A percentile compares a stretch with the other conserved stretches of the same genome.
These are phyloP conservation scores for Drosophila bipectinata DNA, from an alignment of 1,140 invertebrate species.

Conservation along the genomic window DNA sequence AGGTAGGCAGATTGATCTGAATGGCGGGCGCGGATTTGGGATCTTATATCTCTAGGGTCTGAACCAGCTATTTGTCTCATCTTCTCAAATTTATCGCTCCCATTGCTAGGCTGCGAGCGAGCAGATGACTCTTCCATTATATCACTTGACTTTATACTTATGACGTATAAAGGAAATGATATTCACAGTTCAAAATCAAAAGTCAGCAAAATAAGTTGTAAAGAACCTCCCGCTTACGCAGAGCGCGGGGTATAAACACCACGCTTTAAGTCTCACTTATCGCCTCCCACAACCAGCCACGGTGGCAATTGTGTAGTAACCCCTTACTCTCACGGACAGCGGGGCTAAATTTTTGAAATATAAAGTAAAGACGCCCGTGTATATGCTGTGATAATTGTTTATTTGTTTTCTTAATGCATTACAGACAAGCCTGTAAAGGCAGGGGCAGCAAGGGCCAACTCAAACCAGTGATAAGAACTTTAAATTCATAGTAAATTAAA, in stretches of 20 bases:
- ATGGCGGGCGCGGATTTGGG: neutral
- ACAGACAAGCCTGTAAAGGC: no score
- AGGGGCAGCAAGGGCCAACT: no score
- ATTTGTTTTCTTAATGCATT: no score
- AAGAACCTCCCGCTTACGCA: slow-evolving; percentile 8
- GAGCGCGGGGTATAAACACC: neutral
- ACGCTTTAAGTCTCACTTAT: neutral
- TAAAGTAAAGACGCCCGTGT: no score
- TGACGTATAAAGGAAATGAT: neutral
- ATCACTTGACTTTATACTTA: neutral
- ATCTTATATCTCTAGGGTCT: neutral
- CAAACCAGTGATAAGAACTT: no score
- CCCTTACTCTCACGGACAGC: no score
- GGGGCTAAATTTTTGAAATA: no score
- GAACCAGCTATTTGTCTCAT: neutral
- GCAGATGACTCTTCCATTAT: slow-evolving; percentile 9
- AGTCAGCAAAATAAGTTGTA: slow-evolving; percentile 4
- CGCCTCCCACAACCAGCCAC: neutral
- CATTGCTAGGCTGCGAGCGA: neutral
- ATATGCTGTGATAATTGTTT: no score
- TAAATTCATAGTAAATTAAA: no score
- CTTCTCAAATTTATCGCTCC: neutral
- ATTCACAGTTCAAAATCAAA: neutral
- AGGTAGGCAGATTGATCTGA: neutral
- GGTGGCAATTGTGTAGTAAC: no score